phyloP scores from a whole-genome alignment of 2,113 vertebrate genomes.

The Corynorhinus townsendii region DNA sequence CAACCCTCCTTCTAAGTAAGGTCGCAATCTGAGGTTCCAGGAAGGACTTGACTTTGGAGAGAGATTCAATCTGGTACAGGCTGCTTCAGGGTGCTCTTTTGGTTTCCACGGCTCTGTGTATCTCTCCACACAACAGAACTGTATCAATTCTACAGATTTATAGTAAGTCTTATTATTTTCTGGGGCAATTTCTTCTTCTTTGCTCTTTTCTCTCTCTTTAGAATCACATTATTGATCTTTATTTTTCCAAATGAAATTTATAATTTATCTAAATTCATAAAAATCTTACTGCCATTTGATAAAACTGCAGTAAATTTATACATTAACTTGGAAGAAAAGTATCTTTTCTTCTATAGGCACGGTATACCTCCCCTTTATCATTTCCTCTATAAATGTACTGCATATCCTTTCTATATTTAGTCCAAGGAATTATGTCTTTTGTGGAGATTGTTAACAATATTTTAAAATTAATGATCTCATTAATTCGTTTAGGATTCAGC shows the following conservation, averaged over 20 bases:
- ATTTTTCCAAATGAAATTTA: background rate
- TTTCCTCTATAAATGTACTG: background rate
- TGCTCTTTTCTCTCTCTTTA: background rate
- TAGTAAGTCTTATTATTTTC: background rate
- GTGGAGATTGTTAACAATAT: background rate
- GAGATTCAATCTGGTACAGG: background rate
- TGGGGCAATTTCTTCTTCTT: background rate
- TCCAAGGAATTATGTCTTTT: background rate
- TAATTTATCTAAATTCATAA: background rate
- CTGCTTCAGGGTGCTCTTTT: background rate
- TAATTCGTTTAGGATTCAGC: background rate
- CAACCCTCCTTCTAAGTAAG: background rate
- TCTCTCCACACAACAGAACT: background rate
- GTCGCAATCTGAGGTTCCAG: background rate
- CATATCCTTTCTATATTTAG: background rate
- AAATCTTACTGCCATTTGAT: background rate
- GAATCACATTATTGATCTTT: background rate
- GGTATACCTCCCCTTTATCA: background rate
- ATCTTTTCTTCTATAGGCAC: background rate
- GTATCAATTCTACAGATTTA: background rate
- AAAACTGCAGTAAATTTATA: background rate
- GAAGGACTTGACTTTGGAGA: background rate
- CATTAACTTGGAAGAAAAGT: background rate
- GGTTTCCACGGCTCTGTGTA: background rate
- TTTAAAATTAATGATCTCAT: background rate